These are phyloP conservation scores for Siphamia tubifer DNA, from an alignment of 2,113 vertebrate genomes.

Conservation along the genomic window DNA sequence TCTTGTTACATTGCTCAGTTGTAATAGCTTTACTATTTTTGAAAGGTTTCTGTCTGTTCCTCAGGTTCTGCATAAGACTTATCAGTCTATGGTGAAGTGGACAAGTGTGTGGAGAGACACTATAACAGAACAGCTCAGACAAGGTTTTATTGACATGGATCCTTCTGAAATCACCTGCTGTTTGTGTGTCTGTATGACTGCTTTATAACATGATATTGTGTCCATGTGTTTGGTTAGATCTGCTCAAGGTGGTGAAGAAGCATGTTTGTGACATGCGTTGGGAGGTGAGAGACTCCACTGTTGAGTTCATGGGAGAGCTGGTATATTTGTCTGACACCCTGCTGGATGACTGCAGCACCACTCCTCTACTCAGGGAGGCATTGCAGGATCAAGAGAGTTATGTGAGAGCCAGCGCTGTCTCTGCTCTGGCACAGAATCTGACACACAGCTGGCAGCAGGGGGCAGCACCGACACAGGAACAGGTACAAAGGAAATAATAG, in stretches of 20 bases:
- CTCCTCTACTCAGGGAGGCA: slow-evolving; percentile 74
- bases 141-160: slow-evolving; percentile 42
- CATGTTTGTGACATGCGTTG: slow-evolving; percentile 89
- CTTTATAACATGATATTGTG: neutral
- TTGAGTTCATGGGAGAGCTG: slow-evolving; percentile 87
- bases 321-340: slow-evolving; percentile 25
- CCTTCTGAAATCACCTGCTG: neutral
- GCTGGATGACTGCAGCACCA: slow-evolving; percentile 45
- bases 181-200: neutral
- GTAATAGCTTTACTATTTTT: neutral
- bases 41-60: neutral
- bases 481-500: slow-evolving; percentile 42
- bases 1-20: too few relatives aligned
- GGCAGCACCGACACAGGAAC: slow-evolving; percentile 49
- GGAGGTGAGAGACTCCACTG: slow-evolving; percentile 91
- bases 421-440: slow-evolving; percentile 80
- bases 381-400: slow-evolving; percentile 91
- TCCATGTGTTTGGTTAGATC: too few relatives aligned
- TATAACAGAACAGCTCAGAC: slow-evolving; percentile 47
- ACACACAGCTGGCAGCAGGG: slow-evolving; percentile 40
- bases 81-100: slow-evolving; percentile 85
- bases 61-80: slow-evolving; percentile 89
- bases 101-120: slow-evolving; percentile 45
- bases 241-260: slow-evolving; percentile 83
- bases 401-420: slow-evolving; percentile 88